phyloP scores from a whole-genome alignment of 2,888 invertebrate genomes.

The Ornithoptera priamus region DNA sequence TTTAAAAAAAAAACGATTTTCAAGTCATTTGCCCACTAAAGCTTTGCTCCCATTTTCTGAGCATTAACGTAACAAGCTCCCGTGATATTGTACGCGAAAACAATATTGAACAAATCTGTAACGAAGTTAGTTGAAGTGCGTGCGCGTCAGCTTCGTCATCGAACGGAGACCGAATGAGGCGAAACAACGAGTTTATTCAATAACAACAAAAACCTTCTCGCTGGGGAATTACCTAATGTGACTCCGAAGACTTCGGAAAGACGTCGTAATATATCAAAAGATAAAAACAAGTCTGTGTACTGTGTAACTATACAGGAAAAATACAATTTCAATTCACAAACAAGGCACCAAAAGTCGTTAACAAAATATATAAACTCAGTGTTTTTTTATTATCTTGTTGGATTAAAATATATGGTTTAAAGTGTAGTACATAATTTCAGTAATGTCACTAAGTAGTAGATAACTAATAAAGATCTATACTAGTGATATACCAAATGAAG shows the following conservation, averaged over 20 bases:
- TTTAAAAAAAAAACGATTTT: not conserved
- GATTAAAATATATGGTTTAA: too few relatives aligned
- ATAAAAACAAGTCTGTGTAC: not conserved
- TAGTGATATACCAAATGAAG: too few relatives aligned
- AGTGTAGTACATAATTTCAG: not conserved
- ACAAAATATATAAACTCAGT: too few relatives aligned
- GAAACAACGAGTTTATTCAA: constrained; percentile 18
- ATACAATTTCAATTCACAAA: too few relatives aligned
- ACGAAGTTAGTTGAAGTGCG: constrained; percentile 23
- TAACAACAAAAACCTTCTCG: constrained; percentile 14
- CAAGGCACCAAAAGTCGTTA: not conserved
- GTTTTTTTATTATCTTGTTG: too few relatives aligned
- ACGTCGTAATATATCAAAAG: constrained; percentile 13
- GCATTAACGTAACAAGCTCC: constrained; percentile 7
- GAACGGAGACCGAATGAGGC: constrained; percentile 3
- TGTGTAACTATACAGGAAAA: too few relatives aligned
- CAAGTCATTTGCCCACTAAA: not conserved
- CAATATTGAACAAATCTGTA: constrained; percentile 11
- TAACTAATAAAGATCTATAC: too few relatives aligned
- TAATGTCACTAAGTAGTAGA: not conserved
- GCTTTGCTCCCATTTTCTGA: not conserved
- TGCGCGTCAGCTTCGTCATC: constrained; percentile 10
- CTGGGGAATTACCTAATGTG: constrained; percentile 12
- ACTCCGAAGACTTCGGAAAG: constrained; percentile 1
- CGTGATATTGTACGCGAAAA: constrained; percentile 20